phyloP scores from a whole-genome alignment of 2,797 vertebrate genomes.

The Glyptemys insculpta region DNA sequence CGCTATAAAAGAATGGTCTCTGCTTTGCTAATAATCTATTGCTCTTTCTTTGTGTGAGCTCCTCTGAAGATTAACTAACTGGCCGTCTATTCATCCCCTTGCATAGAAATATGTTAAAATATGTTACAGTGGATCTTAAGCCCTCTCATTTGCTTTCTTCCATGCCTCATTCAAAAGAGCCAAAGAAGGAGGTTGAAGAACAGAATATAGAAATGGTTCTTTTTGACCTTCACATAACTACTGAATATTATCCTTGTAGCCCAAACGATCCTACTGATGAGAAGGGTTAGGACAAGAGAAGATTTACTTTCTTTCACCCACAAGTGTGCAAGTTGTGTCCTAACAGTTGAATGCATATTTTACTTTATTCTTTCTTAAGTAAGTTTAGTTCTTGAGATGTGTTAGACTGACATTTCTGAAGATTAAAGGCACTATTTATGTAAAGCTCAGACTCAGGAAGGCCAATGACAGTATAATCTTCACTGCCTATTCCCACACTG shows the following conservation, averaged over 20 bases:
- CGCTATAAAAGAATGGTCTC: slow-evolving; percentile 14
- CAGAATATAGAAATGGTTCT: slow-evolving; percentile 18
- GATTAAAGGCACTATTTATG: slow-evolving; percentile 11
- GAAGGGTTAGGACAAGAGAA: slow-evolving; percentile 28
- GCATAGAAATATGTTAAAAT: slow-evolving; percentile 54
- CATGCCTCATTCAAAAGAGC: slow-evolving; percentile 19
- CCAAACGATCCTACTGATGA: slow-evolving; percentile 24
- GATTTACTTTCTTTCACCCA: background rate
- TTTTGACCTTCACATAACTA: slow-evolving; percentile 57
- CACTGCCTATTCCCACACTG: accelerated
- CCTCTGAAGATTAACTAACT: slow-evolving; percentile 35
- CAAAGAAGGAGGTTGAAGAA: slow-evolving; percentile 43
- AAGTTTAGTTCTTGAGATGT: background rate
- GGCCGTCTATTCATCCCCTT: background rate
- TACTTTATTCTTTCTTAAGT: slow-evolving; percentile 22
- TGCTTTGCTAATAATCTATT: slow-evolving; percentile 17
- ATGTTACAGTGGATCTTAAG: slow-evolving; percentile 49
- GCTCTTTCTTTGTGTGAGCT: slow-evolving; percentile 16
- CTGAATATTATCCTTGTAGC: slow-evolving; percentile 55
- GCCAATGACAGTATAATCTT: background rate
- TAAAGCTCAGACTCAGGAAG: background rate
- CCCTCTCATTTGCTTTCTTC: slow-evolving; percentile 23
- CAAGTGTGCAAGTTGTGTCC: slow-evolving; percentile 44
- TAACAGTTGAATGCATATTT: background rate
- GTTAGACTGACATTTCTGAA: slow-evolving; percentile 12